Evolutionary conservation across 2,797 vertebrate species (phyloP), one percentile per base, ranked within the genome.

Genomic region (Hylomyscus alleni): DNA sequence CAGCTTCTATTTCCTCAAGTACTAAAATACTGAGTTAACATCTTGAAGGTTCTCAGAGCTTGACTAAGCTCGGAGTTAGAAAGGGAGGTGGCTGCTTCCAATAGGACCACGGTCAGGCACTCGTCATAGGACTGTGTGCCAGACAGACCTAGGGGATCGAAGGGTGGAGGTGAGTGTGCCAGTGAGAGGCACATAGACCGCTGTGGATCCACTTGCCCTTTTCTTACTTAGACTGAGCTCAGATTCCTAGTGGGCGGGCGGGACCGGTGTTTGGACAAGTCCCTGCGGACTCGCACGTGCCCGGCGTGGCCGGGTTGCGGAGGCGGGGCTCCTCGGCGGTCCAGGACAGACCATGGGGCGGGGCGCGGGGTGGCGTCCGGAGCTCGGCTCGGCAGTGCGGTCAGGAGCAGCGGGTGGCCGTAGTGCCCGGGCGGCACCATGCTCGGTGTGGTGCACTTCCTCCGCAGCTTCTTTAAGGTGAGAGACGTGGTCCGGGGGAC

Each of bases 391-490:
- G 4, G 34, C 7, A 2, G 62, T 11, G 72, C 44, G 3, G 73
- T 22, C 83, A 1, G 69, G 12, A 75, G 84, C 50, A 31, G 73
- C n/a, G 34, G 67, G 34, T 37, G 82, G 31, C 13, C 96, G 93
- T 8, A 96, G 78, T 96, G 98, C 84, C 81, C 93, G 89, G 90
- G 86, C 81, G 77, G 97, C 97, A 98, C 98, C 98, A 99, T 99
- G 99, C 98, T 99, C 87, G 98, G 99, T 97, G 97, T 99, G 94
- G 97, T 99, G 98, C 99, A 98, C 98, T 99, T 99, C 96, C 98
- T 99, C 82, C 98, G 98, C 95, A 98, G 99, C 96, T 98, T 99
- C 98, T 99, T 99, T 97, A 99, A 99, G 99, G 99, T 99, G 99
- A 99, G 99, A 78, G 52, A 24, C 17, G 9, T 37, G 10, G 14